phyloP scores from a whole-genome alignment of 2,888 invertebrate species.

The Drosophila gaucha region DNA sequence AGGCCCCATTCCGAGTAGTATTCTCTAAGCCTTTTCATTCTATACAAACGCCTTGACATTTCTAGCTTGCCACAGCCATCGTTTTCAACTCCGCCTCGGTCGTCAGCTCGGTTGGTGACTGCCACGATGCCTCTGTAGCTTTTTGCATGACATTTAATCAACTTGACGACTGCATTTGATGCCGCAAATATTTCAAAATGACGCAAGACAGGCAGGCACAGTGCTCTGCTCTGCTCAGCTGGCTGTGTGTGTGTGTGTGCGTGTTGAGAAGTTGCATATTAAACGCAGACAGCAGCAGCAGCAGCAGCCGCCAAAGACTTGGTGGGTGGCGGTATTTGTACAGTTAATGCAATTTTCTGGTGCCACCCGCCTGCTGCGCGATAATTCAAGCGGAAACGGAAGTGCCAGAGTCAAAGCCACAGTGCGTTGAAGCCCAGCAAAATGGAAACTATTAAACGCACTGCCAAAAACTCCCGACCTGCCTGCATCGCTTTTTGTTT shows the following conservation, averaged over 20 bases:
- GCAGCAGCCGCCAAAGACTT: slow-evolving; percentile 25
- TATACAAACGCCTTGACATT: slow-evolving; percentile 65
- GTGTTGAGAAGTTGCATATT: slow-evolving; percentile 75
- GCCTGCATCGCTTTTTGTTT: slow-evolving; percentile 3
- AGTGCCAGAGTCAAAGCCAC: slow-evolving; percentile 76
- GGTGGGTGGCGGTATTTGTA: slow-evolving; percentile 59
- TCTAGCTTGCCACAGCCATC: slow-evolving; percentile 46
- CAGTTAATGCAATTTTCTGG: slow-evolving; percentile 77
- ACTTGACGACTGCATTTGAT: slow-evolving; percentile 81
- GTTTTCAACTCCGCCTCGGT: slow-evolving; percentile 7
- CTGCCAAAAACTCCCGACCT: slow-evolving; percentile 53
- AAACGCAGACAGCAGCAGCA: slow-evolving; percentile 68
- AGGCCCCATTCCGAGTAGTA: slow-evolving; percentile 20
- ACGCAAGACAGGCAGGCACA: slow-evolving; percentile 66
- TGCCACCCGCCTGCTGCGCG: slow-evolving; percentile 67
- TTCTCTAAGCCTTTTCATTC: slow-evolving; percentile 49
- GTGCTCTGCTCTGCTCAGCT: slow-evolving; percentile 8
- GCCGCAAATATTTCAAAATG: slow-evolving; percentile 81
- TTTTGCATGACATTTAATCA: slow-evolving; percentile 81
- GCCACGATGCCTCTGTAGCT: slow-evolving; percentile 64
- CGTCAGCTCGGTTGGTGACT: slow-evolving; percentile 11
- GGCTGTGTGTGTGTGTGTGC: slow-evolving; percentile 37
- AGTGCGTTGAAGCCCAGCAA: slow-evolving; percentile 61
- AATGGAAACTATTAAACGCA: slow-evolving; percentile 80
- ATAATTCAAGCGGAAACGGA: slow-evolving; percentile 80